Evolutionary conservation across 2,888 invertebrate species (phyloP), one percentile per base, ranked within the genome.

Genomic region (Ariolimax columbianus): DNA sequence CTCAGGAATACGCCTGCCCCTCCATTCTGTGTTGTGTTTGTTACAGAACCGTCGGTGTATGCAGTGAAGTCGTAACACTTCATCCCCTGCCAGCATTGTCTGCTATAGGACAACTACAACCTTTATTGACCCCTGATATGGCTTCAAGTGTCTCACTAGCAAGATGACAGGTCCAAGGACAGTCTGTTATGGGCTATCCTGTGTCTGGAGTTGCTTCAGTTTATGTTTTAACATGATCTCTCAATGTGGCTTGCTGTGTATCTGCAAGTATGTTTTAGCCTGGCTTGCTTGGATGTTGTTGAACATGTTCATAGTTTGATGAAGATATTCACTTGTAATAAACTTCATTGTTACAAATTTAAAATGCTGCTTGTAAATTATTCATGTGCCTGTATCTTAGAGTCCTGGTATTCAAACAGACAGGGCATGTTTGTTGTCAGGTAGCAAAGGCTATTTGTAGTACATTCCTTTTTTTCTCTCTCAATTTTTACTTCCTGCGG

Each of bases 261-360:
- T 23, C 3, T 63, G 63, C 3, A 55, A 3, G 14, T 7, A 19
- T 19, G 7, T 63, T 66, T n/a, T 43, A n/a, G 30, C 43, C 43
- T 73, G 43, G 43, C 73, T 43, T 40, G 73, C 73, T 43, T 73
- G 73, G 26, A 7, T 73, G 43, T 73, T 73, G 73, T 73, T 73
- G 43, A 43, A n/a, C 73, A 73, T 73, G 43, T 40, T 43, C 26
- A 73, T n/a, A 23, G 47, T 73, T 43, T 73, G 43, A 73, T 43
- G 36, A 72, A 23, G 72, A 72, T 72, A 40, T 40, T 40, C 26
- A 73, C 3, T 9, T 43, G 73, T 73, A 30, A 73, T 73, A 73
- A 73, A 73, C 47, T 26, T 73, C 73, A 73, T 73, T 17, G 72
- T 73, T 40, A 3, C 43, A 40, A 72, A 23, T 55, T 47, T n/a